Percentiles rank a stretch among this genome's conserved stretches.
Conservation (phyloP, 1,140 invertebrate species). For the Trachymyrmex cornetzi region DNA sequence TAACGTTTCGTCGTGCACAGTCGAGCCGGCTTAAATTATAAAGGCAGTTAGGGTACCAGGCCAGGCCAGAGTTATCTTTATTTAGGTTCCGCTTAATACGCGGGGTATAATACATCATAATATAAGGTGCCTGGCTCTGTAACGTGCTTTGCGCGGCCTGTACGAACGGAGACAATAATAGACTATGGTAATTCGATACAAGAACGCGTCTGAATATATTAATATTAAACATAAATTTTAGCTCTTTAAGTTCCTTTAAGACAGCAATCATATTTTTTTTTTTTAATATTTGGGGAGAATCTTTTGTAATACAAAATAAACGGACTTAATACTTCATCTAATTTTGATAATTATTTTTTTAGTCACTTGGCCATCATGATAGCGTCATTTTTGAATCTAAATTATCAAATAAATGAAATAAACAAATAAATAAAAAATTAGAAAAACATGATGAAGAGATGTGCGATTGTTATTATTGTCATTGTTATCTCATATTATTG, state of each 20-base stretch:
- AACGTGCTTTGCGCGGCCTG: conserved; percentile 15
- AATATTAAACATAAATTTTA: conserved; percentile 61
- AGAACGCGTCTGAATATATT: conserved; percentile 34
- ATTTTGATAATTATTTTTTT: conserved; percentile 5
- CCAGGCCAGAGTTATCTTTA: conserved; percentile 67
- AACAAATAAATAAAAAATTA: too few relatives aligned
- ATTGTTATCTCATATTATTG: not conserved
- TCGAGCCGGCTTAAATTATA: conserved; percentile 39
- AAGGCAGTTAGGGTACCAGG: conserved; percentile 33
- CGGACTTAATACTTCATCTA: not conserved
- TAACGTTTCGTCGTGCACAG: conserved; percentile 22
- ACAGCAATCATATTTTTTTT: not conserved
- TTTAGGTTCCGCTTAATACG: conserved; percentile 67
- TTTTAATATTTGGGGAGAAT: not conserved
- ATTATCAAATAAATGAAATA: too few relatives aligned
- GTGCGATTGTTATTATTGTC: too few relatives aligned
- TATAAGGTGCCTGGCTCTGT: conserved; percentile 52
- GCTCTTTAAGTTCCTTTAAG: not conserved
- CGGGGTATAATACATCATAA: conserved; percentile 70
- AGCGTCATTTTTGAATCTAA: too few relatives aligned
- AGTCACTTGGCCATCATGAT: not conserved
- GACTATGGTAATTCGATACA: conserved; percentile 58
- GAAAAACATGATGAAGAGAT: too few relatives aligned
- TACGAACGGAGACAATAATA: conserved; percentile 59
- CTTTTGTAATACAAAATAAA: not conserved